Base-by-base conservation (phyloP, 2,113 vertebrate species). In the Pelmatolapia mariae region DNA sequence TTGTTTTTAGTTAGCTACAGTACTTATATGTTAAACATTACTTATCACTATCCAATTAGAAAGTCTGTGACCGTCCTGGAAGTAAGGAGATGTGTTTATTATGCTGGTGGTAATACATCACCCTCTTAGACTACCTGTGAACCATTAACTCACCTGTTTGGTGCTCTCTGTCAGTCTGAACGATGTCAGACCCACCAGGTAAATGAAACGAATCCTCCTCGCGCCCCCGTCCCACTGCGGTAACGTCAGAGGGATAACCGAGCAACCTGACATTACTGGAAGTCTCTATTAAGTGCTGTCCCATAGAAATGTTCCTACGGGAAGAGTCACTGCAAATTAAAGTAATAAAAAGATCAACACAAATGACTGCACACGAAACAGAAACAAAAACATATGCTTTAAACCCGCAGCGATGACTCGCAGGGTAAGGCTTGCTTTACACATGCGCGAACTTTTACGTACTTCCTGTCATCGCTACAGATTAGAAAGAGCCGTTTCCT, bases 161-260 rank as follows among this genome's bases (percentile, higher is more conserved):
- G 94, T 86, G 61, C 87, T 66, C 6, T 85, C 85, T 4, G 92
- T 90, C 43, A 97, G 73, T 10, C 91, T 94, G 84, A 97, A 96
- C 8, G 96, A 95, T 7, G 92, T 91, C 15, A 79, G 31, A 43
- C 94, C 91, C 29, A 90, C 90, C 54, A 97, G 53, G 61, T 96
- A 95, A 52, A 97, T 89, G 52, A 93, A 96, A 57, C 97, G 95
- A 50, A 97, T 92, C 78, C 90, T 96, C 36, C 93, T 81, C 13
- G 82, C 90, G 2, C 93, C 93, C 2, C 86, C 92, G 19, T 92
- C 90, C 93, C 95, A 95, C 24, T 92, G 91, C 2, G 96, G 96
- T 18, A 97, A 89, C 8, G 94, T 92, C 33, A 97, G 63, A 7
- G 91, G 76, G 2, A 93, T 71, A n/a, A 93, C 26, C 6, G 92